Conservation (phyloP, 2,797 vertebrate genomes). For the Percopsis omiscomaycus region DNA sequence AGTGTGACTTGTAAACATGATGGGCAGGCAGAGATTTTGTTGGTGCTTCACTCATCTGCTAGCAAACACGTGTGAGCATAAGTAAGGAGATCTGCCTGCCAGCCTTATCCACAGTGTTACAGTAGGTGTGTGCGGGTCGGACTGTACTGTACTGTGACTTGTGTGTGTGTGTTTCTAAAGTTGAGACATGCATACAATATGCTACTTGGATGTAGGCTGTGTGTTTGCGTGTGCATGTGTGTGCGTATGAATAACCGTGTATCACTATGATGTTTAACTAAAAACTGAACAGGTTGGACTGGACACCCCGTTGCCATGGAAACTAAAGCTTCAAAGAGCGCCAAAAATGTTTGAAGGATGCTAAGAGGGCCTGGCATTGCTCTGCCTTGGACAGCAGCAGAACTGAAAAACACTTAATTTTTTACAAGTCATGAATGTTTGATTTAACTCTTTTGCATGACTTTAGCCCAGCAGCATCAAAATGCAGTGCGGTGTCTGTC, state of each 20-base stretch:
- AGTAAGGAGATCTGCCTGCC: not conserved
- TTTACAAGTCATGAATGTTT: constrained; percentile 45
- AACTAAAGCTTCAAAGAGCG: constrained; percentile 64
- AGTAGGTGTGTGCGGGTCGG: not conserved
- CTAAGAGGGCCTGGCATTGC: constrained; percentile 37
- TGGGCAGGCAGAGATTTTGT: constrained; percentile 21
- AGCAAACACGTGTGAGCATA: constrained; percentile 4
- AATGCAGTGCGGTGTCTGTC: too few relatives aligned
- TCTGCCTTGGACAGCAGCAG: constrained; percentile 18
- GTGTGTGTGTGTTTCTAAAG: not conserved
- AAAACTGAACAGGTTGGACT: constrained; percentile 25
- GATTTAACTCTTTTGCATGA: constrained; percentile 14
- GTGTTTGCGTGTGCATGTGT: constrained; percentile 5
- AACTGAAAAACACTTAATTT: constrained; percentile 29
- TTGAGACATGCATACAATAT: not conserved
- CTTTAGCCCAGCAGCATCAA: too few relatives aligned
- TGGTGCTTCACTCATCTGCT: constrained; percentile 29
- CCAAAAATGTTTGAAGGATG: constrained; percentile 61
- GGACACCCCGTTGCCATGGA: constrained; percentile 71
- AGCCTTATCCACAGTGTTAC: not conserved
- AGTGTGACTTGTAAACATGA: constrained; percentile 47
- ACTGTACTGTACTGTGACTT: not conserved
- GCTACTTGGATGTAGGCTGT: not conserved
- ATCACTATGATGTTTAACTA: too few relatives aligned
- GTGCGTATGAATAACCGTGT: not conserved